Evolutionary conservation across 2,113 vertebrate genomes (phyloP), one percentile per base, ranked within the genome.

Genomic region (Etheostoma cragini): DNA sequence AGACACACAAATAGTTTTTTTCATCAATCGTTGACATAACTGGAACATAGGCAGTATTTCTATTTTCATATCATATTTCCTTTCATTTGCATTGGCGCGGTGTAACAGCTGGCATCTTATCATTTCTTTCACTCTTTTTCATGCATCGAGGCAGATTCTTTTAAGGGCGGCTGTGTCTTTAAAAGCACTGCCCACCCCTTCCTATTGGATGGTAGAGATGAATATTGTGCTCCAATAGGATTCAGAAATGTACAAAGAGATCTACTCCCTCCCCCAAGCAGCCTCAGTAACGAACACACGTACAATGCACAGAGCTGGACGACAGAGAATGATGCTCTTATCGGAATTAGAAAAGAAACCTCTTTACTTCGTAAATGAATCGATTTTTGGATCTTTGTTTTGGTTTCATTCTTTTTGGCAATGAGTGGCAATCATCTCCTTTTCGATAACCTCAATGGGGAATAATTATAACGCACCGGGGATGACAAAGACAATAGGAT

Each of bases 141-240:
- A 11, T 53, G 35, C 56, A 33, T 21, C 0, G 4, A 30, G 14
- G 2, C 8, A 0, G 8, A 26, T 21, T 62, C 13, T 64, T 3
- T 6, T 17, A 2, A 38, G 10, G 0, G 14, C 46, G 11, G 72
- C 79, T 76, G 63, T 68, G 19, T 22, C 49, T 79, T 83, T 70
- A 35, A 88, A 11, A 53, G 26, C 38, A 10, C 24, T 50, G 49
- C 21, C 62, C 46, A 45, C 12, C 14, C 1, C 0, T 24, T 66
- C 30, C 24, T 26, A 86, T 94, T 94, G 94, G 94, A 76, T 90
- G 83, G 58, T 62, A 54, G 76, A n/a, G 60, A 72, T 72, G 81
- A 57, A 70, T 68, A 58, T 87, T 81, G 69, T 90, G 88, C 81
- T 81, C 95, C 96, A 96, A 96, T 95, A 57, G 62, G 53, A 52